Conservation (phyloP, 37 sponge, comb jelly and placozoan genomes). For the Theonella swinhoei region DNA sequence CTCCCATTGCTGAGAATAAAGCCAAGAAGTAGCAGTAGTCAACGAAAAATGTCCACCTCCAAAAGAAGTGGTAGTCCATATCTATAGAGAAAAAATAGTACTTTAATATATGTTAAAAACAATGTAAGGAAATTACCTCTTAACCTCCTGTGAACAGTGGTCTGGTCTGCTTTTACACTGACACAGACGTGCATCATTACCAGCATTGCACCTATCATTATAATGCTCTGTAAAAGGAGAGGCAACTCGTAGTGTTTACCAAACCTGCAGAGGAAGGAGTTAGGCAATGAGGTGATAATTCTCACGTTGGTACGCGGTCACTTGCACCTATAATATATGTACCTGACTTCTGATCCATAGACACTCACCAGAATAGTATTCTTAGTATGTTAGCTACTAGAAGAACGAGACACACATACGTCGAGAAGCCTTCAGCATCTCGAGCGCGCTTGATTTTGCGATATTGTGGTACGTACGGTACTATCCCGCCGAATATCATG, state of each 20-base stretch:
- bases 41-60: conserved; percentile 89
- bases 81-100: conserved; percentile 67
- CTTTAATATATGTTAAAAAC: too few species aligned
- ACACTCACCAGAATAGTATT: conserved; percentile 91
- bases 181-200: conserved; percentile 82
- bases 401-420: conserved; percentile 90
- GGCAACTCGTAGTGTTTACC: conserved; percentile 88
- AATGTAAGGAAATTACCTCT: too few species aligned
- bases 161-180: conserved; percentile 39
- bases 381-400: conserved; percentile 88
- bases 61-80: conserved; percentile 76
- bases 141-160: conserved; percentile 27
- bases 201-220: conserved; percentile 89
- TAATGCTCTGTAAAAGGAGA: conserved; percentile 86
- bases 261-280: conserved; percentile 54
- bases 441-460: conserved; percentile 59
- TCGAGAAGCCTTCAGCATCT: conserved; percentile 92
- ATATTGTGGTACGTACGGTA: conserved; percentile 95
- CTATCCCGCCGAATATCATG: conserved; percentile 93
- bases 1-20: conserved; percentile 23
- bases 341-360: neutral
- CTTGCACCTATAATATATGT: neutral
- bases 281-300: neutral
- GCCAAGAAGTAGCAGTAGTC: conserved; percentile 84
- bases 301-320: neutral